Evolutionary conservation across 2,113 vertebrate species (phyloP), one percentile per base, ranked within the genome.

Genomic region (Budorcas taxicolor): DNA sequence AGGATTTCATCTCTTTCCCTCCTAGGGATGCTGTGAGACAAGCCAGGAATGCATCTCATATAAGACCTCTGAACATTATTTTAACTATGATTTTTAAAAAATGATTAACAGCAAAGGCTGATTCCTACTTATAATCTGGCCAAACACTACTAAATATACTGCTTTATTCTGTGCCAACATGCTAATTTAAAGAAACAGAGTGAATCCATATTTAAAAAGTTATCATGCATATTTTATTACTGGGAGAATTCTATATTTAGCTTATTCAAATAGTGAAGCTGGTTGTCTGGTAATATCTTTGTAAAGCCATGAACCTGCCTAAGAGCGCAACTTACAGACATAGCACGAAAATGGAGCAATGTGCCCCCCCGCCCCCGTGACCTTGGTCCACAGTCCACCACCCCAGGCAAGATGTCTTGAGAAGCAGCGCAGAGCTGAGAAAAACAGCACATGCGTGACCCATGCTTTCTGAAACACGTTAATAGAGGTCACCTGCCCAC

Each of bases 131-230:
- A 74, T 2, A 7, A 55, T 74, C 40, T 58, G 47, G 58, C 27
- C 58, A 96, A 96, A 88, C 64, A 87, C n/a, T 83, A 94, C 50
- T 87, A 91, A 88, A 96, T 57, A 82, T 21, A 53, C 27, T 82
- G 25, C 47, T 52, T 47, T 96, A 64, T 52, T 93, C 67, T 84
- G 5, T 78, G 80, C 27, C 47, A 93, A 82, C 11, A 31, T 82
- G n/a, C 57, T 88, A 93, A 93, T 52, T 86, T 86, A 92, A 1
- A 91, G 53, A 87, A 96, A 93, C 45, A 87, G 57, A 94, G 27
- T 7, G 52, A 85, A 62, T 67, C 47, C 88, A 25, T 86, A 93
- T 86, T 62, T 50, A 0, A 86, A 85, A 96, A 86, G 36, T 9
- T 9, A 58, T 76, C 55, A 81, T n/a, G 5, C 0, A 67, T 55